Percentiles rank a stretch among this genome's conserved stretches.
Conservation (phyloP, 2,113 vertebrate species). For the Lasiurus cinereus region DNA sequence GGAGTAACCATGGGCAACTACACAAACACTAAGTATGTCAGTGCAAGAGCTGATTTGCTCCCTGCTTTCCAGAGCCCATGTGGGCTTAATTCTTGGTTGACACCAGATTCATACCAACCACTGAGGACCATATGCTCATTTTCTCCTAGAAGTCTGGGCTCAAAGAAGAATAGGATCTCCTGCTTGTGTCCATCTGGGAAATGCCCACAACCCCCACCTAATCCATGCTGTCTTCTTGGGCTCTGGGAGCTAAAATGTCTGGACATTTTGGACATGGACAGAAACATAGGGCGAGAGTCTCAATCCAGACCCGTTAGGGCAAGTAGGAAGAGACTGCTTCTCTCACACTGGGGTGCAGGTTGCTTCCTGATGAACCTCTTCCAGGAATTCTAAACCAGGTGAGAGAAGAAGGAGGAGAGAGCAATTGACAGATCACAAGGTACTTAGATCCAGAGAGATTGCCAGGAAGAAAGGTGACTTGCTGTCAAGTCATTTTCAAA, state of each 20-base stretch:
- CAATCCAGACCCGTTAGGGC: not conserved
- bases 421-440: not conserved
- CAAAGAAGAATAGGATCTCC: not conserved
- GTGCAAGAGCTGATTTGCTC: not conserved
- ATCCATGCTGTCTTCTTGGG: not conserved
- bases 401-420: not conserved
- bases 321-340: not conserved
- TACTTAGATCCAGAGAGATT: not conserved
- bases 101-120: not conserved
- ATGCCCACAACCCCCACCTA: not conserved
- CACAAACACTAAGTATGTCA: not conserved
- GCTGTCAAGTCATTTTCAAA: slow-evolving; percentile 45
- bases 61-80: not conserved
- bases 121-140: not conserved
- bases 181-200: not conserved
- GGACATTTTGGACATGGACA: not conserved
- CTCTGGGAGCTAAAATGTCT: not conserved
- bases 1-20: not conserved
- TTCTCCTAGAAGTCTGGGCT: not conserved
- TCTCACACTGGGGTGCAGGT: not conserved
- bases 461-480: not conserved
- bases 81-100: not conserved
- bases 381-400: not conserved
- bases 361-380: not conserved
- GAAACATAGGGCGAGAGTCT: not conserved